Base-by-base conservation (phyloP, 1,140 invertebrate genomes). In the Temnothorax longispinosus region DNA sequence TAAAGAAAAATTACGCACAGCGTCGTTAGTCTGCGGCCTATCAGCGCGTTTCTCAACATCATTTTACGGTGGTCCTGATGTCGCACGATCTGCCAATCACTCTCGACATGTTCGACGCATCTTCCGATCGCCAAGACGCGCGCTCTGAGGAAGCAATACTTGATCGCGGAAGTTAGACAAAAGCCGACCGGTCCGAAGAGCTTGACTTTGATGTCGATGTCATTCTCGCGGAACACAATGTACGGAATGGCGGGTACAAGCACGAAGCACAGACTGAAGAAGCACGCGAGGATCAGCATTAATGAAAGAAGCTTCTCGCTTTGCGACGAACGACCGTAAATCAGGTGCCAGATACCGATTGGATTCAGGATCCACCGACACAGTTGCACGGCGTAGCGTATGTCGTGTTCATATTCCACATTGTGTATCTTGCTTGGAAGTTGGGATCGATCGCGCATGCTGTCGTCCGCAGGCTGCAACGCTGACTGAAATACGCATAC, bases 311-410 rank as follows among this genome's bases (percentile, higher is more conserved):
- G 18, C 10, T 44, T 71, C 1, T 90, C 64, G 13, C 3, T 52
- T 62, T 2, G 56, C 13, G 86, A 67, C 35, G 50, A 64, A 10
- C 27, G 35, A 0, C 8, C 21, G 27, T 84, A 64, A 10, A 88
- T n/a, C 4, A 90, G 41, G 11, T 89, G 78, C 76, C 90, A 91
- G 15, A 93, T 91, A 6, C 92, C 92, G 11, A 93, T 89, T 0
- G 87, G 87, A 7, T 77, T 86, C 8, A 93, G 65, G 1, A 90
- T 74, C 87, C 84, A 90, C 10, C 87, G 85, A 21, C 75, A 91
- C 1, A 92, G 50, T n/a, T 91, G 72, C 11, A 89, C 89, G 11
- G 87, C 65, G 41, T 89, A 90, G 18, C 54, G 52, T 52, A 90
- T 71, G 38, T 93, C 89, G 10, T 32, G 60, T 38, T 90, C 52